Conservation (phyloP, 2,113 vertebrate genomes). For the Leucoraja erinaceus region DNA sequence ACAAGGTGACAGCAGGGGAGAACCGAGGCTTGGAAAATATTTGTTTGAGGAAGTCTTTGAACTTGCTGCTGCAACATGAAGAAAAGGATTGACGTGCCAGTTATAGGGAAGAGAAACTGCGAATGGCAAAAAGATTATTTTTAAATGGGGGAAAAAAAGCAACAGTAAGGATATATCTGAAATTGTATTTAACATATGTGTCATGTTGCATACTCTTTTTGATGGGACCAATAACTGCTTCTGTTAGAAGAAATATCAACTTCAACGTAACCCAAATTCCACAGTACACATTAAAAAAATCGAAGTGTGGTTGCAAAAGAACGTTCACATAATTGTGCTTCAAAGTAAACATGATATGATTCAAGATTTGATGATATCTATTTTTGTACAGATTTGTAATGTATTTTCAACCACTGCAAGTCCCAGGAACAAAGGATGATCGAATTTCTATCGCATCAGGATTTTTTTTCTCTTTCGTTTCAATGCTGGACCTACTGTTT, state of each 20-base stretch:
- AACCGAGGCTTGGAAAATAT: too few relatives aligned
- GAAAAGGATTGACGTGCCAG: too few relatives aligned
- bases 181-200: background rate
- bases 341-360: background rate
- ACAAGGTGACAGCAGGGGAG: too few relatives aligned
- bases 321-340: background rate
- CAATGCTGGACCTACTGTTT: background rate
- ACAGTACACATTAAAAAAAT: background rate
- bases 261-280: background rate
- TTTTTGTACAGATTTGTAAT: background rate
- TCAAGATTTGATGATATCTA: background rate
- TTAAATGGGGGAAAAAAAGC: background rate
- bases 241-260: background rate
- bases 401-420: background rate
- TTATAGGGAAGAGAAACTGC: background rate
- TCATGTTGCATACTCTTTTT: background rate
- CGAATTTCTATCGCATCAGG: background rate
- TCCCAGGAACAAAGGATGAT: background rate
- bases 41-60: too few relatives aligned
- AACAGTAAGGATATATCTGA: background rate
- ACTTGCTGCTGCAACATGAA: too few relatives aligned
- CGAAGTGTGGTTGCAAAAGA: background rate
- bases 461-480: background rate
- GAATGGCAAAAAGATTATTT: background rate
- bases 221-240: background rate